Conservation (phyloP, 2,113 vertebrate species). For the Misgurnus mizolepis region DNA sequence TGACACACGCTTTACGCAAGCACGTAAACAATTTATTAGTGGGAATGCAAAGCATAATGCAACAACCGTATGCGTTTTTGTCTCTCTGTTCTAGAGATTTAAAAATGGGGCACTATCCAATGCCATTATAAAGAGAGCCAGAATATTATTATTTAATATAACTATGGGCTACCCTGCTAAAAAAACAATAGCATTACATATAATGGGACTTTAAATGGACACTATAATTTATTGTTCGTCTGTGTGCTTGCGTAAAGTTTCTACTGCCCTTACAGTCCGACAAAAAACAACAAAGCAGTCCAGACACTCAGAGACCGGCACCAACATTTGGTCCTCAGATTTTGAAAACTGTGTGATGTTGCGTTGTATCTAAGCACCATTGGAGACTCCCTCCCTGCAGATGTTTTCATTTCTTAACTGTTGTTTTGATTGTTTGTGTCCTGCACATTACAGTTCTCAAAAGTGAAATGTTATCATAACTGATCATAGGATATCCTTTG, state of each 20-base stretch:
- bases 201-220: too few relatives aligned
- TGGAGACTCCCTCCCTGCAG: constrained; percentile 19
- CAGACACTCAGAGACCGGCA: constrained; percentile 17
- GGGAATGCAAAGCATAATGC: too few relatives aligned
- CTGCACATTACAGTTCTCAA: neutral
- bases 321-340: constrained; percentile 50
- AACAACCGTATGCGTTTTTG: too few relatives aligned
- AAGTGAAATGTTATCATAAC: too few relatives aligned
- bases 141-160: too few relatives aligned
- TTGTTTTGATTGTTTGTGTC: neutral
- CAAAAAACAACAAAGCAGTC: neutral
- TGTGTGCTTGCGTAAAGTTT: neutral
- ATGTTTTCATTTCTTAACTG: neutral
- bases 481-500: neutral
- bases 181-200: too few relatives aligned
- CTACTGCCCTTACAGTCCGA: constrained; percentile 16
- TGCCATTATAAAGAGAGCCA: too few relatives aligned
- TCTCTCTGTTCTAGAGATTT: too few relatives aligned
- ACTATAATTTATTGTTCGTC: too few relatives aligned
- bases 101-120: too few relatives aligned
- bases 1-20: neutral
- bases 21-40: neutral
- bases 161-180: too few relatives aligned
- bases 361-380: constrained; percentile 47
- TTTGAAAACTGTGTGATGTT: constrained; percentile 16